Conservation (phyloP, 2,797 vertebrate genomes). For the Erpetoichthys calabaricus region DNA sequence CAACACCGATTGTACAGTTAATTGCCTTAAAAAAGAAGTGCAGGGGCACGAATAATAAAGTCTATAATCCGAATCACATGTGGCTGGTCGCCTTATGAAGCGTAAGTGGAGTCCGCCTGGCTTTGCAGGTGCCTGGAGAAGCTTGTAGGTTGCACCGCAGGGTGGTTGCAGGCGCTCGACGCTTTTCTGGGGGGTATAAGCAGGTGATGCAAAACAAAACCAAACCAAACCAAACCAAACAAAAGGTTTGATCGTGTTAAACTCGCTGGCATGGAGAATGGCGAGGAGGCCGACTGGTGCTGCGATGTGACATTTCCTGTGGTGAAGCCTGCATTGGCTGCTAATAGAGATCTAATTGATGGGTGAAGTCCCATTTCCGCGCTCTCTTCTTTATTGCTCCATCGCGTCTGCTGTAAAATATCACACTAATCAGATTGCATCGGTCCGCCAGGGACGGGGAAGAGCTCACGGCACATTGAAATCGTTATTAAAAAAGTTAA, state of each 20-base stretch:
- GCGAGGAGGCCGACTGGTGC: conserved; percentile 37
- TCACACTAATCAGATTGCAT: conserved; percentile 93
- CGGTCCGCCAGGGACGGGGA: conserved; percentile 92
- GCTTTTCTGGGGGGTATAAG: conserved; percentile 20
- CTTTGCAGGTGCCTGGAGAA: conserved; percentile 49
- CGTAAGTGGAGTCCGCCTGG: conserved; percentile 24
- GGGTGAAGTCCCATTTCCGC: conserved; percentile 92
- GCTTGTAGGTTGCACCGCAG: conserved; percentile 14
- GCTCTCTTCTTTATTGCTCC: conserved; percentile 96
- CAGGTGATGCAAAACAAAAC: conserved; percentile 36
- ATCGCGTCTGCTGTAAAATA: conserved; percentile 97
- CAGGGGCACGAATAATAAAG: conserved; percentile 35
- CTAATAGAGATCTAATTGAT: conserved; percentile 99
- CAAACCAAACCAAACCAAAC: conserved; percentile 26
- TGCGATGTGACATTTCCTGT: conserved; percentile 79
- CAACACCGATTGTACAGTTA: conserved; percentile 54
- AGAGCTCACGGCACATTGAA: conserved; percentile 75
- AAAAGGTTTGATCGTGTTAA: conserved; percentile 47
- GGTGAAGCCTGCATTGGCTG: conserved; percentile 88
- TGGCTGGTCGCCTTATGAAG: conserved; percentile 13
- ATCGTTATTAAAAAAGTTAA: conserved; percentile 99
- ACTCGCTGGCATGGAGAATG: conserved; percentile 72
- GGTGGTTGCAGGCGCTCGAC: too few relatives aligned
- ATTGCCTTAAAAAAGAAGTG: conserved; percentile 40
- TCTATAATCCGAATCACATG: conserved; percentile 48